Conservation (phyloP, 2,888 invertebrate species). For the Empis livida region DNA sequence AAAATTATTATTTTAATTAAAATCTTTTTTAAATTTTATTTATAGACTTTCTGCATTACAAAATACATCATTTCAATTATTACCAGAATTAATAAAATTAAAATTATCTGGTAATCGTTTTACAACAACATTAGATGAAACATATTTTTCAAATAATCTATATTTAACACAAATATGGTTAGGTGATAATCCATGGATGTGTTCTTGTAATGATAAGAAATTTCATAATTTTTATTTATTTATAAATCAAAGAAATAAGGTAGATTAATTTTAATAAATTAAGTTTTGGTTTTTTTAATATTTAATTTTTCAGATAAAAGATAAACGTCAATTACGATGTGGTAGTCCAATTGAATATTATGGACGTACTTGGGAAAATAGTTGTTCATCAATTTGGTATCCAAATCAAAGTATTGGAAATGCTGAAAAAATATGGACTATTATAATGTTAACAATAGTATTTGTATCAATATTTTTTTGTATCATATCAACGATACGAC, state of each 20-base stretch:
- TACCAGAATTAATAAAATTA: constrained; percentile 46
- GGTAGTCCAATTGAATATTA: constrained; percentile 48
- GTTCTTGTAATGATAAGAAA: constrained; percentile 49
- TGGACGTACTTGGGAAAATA: constrained; percentile 54
- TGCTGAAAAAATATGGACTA: constrained; percentile 44
- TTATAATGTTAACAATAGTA: constrained; percentile 42
- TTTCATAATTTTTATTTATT: constrained; percentile 50
- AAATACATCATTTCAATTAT: constrained; percentile 48
- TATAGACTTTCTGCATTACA: constrained; percentile 45
- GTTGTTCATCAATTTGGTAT: constrained; percentile 52
- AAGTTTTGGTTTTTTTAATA: background rate
- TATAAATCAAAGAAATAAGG: constrained; percentile 41
- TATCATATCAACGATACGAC: constrained; percentile 18
- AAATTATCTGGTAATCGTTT: constrained; percentile 59
- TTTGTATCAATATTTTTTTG: constrained; percentile 17
- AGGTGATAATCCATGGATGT: constrained; percentile 64
- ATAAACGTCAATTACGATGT: constrained; percentile 42
- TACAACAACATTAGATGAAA: constrained; percentile 45
- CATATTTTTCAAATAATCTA: constrained; percentile 46
- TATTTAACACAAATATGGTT: constrained; percentile 46
- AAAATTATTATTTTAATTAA: background rate
- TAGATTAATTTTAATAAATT: constrained; percentile 21
- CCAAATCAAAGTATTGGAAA: constrained; percentile 30
- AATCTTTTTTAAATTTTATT: too few relatives aligned
- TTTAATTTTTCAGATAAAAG: constrained; percentile 21